These are phyloP conservation scores for Andrena bicolor DNA, from an alignment of 2,888 invertebrate genomes.

Conservation along the genomic window DNA sequence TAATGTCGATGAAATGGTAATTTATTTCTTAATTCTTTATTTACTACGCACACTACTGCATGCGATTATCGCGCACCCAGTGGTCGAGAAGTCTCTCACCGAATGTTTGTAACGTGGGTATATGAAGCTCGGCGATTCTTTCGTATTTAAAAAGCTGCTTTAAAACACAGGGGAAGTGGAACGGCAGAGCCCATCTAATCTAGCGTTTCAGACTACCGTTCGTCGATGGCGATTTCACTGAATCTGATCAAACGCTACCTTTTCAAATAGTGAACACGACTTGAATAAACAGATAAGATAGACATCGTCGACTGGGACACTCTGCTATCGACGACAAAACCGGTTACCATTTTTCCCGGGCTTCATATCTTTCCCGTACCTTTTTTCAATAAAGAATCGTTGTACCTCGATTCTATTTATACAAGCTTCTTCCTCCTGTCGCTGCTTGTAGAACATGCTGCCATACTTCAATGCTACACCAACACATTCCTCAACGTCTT, in stretches of 20 bases:
- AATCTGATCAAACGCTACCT: slow-evolving; percentile 60
- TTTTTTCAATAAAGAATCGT: slow-evolving; percentile 53
- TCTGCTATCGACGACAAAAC: slow-evolving; percentile 57
- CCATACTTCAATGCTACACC: slow-evolving; percentile 33
- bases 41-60: too few species aligned
- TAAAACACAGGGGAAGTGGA: neutral
- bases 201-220: slow-evolving; percentile 6
- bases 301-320: slow-evolving; percentile 42
- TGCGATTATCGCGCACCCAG: neutral
- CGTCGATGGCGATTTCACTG: slow-evolving; percentile 23
- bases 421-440: slow-evolving; percentile 50
- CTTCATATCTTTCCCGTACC: slow-evolving; percentile 47
- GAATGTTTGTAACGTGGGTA: neutral
- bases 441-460: slow-evolving; percentile 27
- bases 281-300: slow-evolving; percentile 61
- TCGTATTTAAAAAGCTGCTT: neutral
- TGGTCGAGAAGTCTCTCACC: neutral
- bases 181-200: slow-evolving; percentile 5
- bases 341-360: slow-evolving; percentile 54
- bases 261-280: slow-evolving; percentile 54
- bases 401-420: slow-evolving; percentile 48
- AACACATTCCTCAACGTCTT: slow-evolving; percentile 38
- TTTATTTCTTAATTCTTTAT: too few species aligned
- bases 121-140: neutral
- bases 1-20: too few species aligned